Evolutionary conservation across 2,113 vertebrate genomes (phyloP).

Genomic region (Falco punctatus): DNA sequence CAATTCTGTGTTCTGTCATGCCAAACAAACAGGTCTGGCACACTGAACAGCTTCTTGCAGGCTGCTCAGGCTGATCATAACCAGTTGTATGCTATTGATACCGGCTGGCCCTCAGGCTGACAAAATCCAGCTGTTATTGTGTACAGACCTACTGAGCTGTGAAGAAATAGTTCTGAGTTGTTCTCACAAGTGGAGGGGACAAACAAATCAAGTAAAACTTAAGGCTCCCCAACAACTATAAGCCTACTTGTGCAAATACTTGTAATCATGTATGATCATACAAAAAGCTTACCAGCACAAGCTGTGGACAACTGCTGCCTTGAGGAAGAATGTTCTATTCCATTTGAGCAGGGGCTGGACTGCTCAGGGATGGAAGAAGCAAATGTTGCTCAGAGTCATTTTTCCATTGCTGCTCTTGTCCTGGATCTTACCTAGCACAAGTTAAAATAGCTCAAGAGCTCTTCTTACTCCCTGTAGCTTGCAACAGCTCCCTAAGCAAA

Average conservation of each 20-base stretch:
- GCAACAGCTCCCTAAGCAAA: background rate
- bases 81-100: constrained; percentile 13
- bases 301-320: background rate
- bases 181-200: background rate
- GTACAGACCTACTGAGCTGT: constrained; percentile 6
- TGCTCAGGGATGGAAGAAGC: background rate
- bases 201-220: background rate
- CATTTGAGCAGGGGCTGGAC: background rate
- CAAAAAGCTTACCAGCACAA: background rate
- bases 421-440: background rate
- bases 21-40: constrained; percentile 3
- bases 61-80: constrained; percentile 9
- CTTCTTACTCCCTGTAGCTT: background rate
- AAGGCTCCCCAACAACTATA: background rate
- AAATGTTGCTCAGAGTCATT: background rate
- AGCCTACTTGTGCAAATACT: background rate
- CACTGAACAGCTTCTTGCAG: background rate
- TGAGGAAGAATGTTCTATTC: background rate
- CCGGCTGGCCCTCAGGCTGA: background rate
- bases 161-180: background rate
- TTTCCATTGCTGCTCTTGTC: background rate
- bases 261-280: background rate
- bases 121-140: constrained; percentile 5
- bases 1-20: background rate
- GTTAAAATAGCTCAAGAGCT: background rate